phyloP scores from a whole-genome alignment of 2,113 vertebrate species.

The Sterrhoptilus dennistouni region DNA sequence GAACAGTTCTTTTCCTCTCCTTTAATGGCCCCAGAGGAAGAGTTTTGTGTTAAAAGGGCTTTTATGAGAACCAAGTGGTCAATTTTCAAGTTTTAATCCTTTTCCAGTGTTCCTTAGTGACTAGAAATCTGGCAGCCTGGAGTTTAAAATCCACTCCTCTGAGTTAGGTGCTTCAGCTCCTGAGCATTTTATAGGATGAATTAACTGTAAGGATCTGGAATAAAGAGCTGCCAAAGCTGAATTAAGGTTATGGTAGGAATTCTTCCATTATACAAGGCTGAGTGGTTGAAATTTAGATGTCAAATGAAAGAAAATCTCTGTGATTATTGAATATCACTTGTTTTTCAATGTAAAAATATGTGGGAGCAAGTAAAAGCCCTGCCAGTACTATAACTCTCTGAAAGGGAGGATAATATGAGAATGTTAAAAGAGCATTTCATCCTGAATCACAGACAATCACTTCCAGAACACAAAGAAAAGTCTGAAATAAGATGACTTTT shows the following conservation, averaged over 20 bases:
- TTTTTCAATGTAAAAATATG: background rate
- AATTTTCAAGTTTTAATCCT: background rate
- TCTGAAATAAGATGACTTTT: background rate
- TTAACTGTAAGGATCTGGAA: background rate
- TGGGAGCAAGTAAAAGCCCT: background rate
- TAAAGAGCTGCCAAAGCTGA: background rate
- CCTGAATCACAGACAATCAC: background rate
- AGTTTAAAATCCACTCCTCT: background rate
- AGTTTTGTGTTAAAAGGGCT: background rate
- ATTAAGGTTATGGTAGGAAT: background rate
- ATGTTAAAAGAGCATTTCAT: background rate
- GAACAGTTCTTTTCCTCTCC: background rate
- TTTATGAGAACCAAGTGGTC: background rate
- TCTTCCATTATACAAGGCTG: background rate
- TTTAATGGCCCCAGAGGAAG: background rate
- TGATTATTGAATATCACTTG: background rate
- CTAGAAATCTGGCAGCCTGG: background rate
- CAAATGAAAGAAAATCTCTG: background rate
- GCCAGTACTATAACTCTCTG: background rate
- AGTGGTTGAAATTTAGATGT: background rate
- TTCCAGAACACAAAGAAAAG: background rate
- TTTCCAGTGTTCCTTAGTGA: background rate
- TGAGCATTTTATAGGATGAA: background rate
- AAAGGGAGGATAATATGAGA: background rate
- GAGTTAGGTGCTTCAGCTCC: background rate